Evolutionary conservation across 2,113 vertebrate species (phyloP).

Genomic region (Rutilus rutilus): DNA sequence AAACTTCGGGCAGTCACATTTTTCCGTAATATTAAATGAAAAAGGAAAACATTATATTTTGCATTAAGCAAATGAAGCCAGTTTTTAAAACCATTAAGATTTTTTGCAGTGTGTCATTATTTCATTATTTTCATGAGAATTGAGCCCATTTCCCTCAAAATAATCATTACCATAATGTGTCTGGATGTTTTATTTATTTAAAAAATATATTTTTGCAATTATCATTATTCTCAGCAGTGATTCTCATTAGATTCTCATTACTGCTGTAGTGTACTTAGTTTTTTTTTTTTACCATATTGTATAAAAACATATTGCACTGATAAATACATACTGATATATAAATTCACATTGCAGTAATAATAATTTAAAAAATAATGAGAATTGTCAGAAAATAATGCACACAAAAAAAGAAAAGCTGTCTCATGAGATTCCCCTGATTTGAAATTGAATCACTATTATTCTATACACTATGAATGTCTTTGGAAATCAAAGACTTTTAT

Average conservation of each 20-base stretch:
- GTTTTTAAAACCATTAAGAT: background rate
- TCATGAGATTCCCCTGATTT: background rate
- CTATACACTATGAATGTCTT: background rate
- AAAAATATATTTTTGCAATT: background rate
- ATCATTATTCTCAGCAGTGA: background rate
- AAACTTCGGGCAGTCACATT: background rate
- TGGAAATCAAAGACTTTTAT: background rate
- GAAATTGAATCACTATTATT: background rate
- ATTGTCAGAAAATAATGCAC: background rate
- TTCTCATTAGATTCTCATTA: background rate
- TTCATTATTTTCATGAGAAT: background rate
- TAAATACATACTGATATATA: background rate
- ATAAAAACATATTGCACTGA: background rate
- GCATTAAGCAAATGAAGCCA: background rate
- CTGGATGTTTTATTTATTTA: background rate
- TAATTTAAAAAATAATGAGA: too few species aligned
- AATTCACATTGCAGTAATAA: background rate
- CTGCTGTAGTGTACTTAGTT: too few species aligned
- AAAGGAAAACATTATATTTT: background rate
- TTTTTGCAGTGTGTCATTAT: background rate
- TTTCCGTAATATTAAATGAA: background rate
- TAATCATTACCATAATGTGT: slow-evolving; percentile 3
- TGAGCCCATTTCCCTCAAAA: background rate
- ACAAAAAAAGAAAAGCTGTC: too few species aligned
- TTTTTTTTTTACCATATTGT: background rate